A percentile compares a stretch with the other conserved stretches of the same genome.
These are phyloP conservation scores for Onychostoma macrolepis DNA, from an alignment of 2,113 vertebrate species.

Conservation along the genomic window DNA sequence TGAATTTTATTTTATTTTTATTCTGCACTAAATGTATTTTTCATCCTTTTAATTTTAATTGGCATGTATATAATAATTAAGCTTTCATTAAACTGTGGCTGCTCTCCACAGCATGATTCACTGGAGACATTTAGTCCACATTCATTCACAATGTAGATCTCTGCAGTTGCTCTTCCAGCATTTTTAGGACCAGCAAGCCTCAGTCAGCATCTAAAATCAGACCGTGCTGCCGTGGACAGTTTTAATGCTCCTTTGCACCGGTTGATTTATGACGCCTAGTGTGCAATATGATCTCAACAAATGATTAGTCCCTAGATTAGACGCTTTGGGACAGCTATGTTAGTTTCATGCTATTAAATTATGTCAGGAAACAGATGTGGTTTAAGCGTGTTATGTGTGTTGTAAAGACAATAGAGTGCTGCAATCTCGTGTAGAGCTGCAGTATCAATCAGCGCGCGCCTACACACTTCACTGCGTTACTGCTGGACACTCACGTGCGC, in stretches of 20 bases:
- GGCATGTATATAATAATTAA: no score
- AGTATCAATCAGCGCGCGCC: conserved; percentile 24
- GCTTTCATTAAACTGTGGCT: neutral
- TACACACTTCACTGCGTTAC: conserved; percentile 35
- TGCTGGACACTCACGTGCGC: neutral
- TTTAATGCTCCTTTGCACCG: neutral
- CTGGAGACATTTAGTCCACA: neutral
- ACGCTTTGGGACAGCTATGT: neutral
- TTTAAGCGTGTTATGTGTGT: neutral
- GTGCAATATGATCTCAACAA: neutral
- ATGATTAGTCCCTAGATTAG: neutral
- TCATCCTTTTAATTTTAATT: neutral
- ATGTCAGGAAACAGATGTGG: neutral
- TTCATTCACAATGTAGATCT: neutral
- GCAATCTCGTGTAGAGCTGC: conserved; percentile 28
- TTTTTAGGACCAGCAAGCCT: neutral
- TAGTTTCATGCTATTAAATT: neutral
- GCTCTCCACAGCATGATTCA: neutral
- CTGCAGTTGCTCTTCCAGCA: conserved; percentile 5
- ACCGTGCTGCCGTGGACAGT: neutral
- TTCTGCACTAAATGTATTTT: neutral
- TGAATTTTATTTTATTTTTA: neutral
- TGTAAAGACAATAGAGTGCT: conserved; percentile 15
- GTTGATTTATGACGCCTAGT: neutral
- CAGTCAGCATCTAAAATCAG: conserved; percentile 18